phyloP scores from a whole-genome alignment of 2,113 vertebrate genomes.

The Seriola aureovittata region DNA sequence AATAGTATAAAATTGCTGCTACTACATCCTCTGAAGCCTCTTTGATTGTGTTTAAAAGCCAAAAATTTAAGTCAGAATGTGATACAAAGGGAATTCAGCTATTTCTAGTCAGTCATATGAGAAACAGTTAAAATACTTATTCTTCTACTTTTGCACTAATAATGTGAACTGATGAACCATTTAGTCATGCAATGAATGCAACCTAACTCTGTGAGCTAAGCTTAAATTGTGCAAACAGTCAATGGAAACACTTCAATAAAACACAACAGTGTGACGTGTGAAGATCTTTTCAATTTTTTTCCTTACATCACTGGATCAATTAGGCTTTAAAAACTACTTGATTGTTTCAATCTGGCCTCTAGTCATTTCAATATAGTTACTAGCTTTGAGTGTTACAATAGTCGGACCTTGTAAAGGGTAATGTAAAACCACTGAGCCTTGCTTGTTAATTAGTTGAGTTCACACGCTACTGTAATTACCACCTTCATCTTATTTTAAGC shows the following conservation, averaged over 20 bases:
- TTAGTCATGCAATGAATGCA: slow-evolving; percentile 55
- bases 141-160: slow-evolving; percentile 72
- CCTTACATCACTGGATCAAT: not conserved
- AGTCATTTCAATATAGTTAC: not conserved
- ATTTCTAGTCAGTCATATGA: slow-evolving; percentile 14
- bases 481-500: slow-evolving; percentile 3
- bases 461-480: not conserved
- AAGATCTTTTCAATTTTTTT: slow-evolving; percentile 1
- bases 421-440: slow-evolving; percentile 21
- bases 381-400: not conserved
- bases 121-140: slow-evolving; percentile 37
- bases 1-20: slow-evolving; percentile 34
- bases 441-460: slow-evolving; percentile 16
- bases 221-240: slow-evolving; percentile 63
- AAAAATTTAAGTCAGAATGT: slow-evolving; percentile 54
- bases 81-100: slow-evolving; percentile 34
- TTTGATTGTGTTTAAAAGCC: slow-evolving; percentile 55
- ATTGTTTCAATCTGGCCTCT: not conserved
- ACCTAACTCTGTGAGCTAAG: slow-evolving; percentile 66
- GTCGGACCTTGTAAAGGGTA: slow-evolving; percentile 13
- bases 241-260: slow-evolving; percentile 65
- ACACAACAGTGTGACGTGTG: not conserved
- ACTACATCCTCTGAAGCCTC: slow-evolving; percentile 22
- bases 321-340: not conserved
- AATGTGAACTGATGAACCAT: slow-evolving; percentile 56